phyloP scores from a whole-genome alignment of 1,140 invertebrate species.

The Drosophila ficusphila region DNA sequence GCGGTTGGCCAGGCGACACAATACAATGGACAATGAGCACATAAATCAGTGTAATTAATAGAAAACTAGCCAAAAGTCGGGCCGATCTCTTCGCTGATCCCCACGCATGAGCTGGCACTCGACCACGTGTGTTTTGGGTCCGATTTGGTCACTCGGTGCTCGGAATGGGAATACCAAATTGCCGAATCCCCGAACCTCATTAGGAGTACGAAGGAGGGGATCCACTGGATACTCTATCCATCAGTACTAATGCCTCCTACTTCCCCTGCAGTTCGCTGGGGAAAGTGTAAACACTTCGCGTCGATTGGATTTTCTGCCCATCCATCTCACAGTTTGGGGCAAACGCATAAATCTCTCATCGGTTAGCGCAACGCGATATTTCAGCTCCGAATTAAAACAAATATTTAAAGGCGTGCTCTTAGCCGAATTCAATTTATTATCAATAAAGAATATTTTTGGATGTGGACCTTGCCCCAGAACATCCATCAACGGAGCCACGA shows the following conservation, averaged over 20 bases:
- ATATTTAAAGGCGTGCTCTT: constrained; percentile 68
- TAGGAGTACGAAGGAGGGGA: constrained; percentile 2
- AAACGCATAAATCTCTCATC: constrained; percentile 83
- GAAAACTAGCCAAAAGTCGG: constrained; percentile 69
- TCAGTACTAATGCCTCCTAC: constrained; percentile 47
- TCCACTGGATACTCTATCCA: constrained; percentile 29
- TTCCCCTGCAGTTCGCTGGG: constrained; percentile 2
- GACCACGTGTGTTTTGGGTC: constrained; percentile 21
- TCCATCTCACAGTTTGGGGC: constrained; percentile 83
- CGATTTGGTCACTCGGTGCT: constrained; percentile 29
- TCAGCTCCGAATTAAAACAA: constrained; percentile 82
- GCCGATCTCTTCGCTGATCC: constrained; percentile 28
- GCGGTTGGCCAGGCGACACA: constrained; percentile 3
- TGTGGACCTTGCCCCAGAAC: constrained; percentile 2
- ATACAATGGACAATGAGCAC: constrained; percentile 82
- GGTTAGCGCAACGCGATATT: constrained; percentile 55
- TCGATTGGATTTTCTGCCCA: constrained; percentile 64
- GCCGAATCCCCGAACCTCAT: constrained; percentile 39
- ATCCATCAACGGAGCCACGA: constrained; percentile 26
- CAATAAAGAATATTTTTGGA: constrained; percentile 44
- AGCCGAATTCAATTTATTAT: constrained; percentile 65
- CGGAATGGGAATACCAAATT: constrained; percentile 27
- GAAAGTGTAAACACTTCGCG: constrained; percentile 57
- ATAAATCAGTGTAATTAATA: constrained; percentile 84
- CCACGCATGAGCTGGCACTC: constrained; percentile 32